Evolutionary conservation across 2,888 invertebrate genomes (phyloP).

Genomic region (Smittia aterrima): DNA sequence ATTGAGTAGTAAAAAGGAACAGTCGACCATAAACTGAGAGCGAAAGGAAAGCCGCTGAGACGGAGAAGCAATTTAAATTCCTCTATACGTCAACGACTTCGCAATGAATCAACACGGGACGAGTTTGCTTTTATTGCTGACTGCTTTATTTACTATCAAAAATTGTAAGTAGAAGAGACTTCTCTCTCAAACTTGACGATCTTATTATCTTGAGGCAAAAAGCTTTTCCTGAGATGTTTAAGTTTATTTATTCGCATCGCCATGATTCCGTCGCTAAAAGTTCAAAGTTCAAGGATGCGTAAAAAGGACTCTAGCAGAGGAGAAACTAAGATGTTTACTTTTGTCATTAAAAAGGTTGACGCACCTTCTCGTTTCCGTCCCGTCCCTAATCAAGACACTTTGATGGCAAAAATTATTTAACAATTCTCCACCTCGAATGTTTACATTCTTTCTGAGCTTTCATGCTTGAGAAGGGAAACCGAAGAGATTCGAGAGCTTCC

Average conservation of each 20-base stretch:
- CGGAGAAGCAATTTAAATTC: background rate
- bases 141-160: constrained; percentile 5
- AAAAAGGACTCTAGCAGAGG: background rate
- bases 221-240: background rate
- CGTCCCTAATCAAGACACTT: constrained; percentile 11
- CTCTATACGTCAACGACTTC: background rate
- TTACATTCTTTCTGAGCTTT: too few relatives aligned
- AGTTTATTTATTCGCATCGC: background rate
- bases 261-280: background rate
- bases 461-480: too few relatives aligned
- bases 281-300: background rate
- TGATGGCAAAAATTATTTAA: background rate
- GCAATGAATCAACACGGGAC: constrained; percentile 2
- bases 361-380: background rate
- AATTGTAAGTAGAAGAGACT: background rate
- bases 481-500: too few relatives aligned
- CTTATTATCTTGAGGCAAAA: background rate
- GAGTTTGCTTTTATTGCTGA: constrained; percentile 4
- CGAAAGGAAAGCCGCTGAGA: background rate
- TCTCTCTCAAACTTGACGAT: background rate
- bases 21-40: background rate
- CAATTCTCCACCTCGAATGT: background rate
- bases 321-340: background rate
- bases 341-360: constrained; percentile 3
- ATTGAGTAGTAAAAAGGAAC: constrained; percentile 5